Evolutionary conservation across 1,140 invertebrate species (phyloP).

Genomic region (Rhizoglyphus robini): DNA sequence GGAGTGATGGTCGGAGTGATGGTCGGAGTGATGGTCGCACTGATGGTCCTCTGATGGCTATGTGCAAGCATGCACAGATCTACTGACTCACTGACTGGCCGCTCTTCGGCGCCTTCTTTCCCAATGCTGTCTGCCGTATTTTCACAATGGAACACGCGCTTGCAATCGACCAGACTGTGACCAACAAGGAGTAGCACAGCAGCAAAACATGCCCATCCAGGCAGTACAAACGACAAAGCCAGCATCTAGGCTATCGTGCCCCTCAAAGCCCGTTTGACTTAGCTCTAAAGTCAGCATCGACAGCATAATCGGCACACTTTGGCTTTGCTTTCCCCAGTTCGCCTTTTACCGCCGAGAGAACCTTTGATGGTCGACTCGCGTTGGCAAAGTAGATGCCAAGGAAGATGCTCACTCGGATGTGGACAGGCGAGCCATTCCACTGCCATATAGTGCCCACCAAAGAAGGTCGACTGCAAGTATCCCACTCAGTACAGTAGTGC

Average conservation of each 20-base stretch:
- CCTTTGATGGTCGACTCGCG: conserved; percentile 9
- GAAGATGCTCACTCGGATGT: not conserved
- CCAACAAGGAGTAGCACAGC: not conserved
- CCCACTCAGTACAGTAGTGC: too few species aligned
- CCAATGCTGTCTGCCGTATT: not conserved
- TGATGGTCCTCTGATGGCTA: not conserved
- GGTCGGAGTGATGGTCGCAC: not conserved
- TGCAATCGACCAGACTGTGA: not conserved
- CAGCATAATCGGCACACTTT: too few species aligned
- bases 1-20: not conserved
- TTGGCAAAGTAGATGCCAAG: not conserved
- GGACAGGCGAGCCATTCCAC: too few species aligned
- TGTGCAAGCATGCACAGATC: not conserved
- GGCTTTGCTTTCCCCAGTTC: too few species aligned
- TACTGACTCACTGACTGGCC: too few species aligned
- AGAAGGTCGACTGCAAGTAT: not conserved
- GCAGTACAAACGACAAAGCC: not conserved
- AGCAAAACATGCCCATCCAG: not conserved
- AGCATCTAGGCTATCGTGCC: too few species aligned
- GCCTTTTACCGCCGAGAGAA: too few species aligned
- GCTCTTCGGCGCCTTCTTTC: not conserved
- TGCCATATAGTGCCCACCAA: not conserved
- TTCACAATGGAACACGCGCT: not conserved
- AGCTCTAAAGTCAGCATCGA: too few species aligned
- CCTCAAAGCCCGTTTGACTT: too few species aligned